Evolutionary conservation across 2,888 invertebrate species (phyloP).

Genomic region (Julus scanicus): DNA sequence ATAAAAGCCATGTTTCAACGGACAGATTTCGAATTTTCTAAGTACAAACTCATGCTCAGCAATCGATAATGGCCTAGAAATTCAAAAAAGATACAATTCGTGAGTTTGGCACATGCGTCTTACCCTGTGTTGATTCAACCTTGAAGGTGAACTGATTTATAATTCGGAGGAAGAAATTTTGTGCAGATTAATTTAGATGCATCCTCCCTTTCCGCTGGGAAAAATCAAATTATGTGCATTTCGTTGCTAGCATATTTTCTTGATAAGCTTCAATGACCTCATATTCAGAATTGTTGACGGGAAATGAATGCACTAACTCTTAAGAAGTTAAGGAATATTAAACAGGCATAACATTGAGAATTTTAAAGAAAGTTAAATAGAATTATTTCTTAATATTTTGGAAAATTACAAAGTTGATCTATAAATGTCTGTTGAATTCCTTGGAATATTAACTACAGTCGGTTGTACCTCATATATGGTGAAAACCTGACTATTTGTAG

Average conservation of each 20-base stretch:
- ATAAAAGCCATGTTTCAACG: neutral
- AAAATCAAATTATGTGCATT: neutral
- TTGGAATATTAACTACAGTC: too few relatives aligned
- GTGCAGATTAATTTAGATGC: neutral
- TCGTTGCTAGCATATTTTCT: neutral
- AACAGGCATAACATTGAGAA: too few relatives aligned
- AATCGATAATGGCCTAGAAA: neutral
- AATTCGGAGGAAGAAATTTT: neutral
- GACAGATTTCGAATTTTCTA: neutral
- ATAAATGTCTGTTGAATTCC: too few relatives aligned
- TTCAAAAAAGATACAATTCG: neutral
- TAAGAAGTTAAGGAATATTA: too few relatives aligned
- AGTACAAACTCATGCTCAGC: slow-evolving; percentile 22
- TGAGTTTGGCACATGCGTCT: neutral
- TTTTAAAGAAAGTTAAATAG: too few relatives aligned
- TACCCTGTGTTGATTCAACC: neutral
- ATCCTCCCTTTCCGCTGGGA: neutral
- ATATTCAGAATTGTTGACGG: neutral
- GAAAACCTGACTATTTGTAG: too few relatives aligned
- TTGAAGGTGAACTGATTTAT: neutral
- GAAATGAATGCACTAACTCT: neutral
- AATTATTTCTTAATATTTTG: too few relatives aligned
- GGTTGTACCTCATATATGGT: too few relatives aligned
- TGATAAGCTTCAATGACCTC: neutral
- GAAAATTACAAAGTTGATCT: too few relatives aligned